A percentile compares a stretch with the other conserved stretches of the same genome.
Evolutionary conservation across 2,888 invertebrate genomes (phyloP).

Genomic region (Suillia variegata): DNA sequence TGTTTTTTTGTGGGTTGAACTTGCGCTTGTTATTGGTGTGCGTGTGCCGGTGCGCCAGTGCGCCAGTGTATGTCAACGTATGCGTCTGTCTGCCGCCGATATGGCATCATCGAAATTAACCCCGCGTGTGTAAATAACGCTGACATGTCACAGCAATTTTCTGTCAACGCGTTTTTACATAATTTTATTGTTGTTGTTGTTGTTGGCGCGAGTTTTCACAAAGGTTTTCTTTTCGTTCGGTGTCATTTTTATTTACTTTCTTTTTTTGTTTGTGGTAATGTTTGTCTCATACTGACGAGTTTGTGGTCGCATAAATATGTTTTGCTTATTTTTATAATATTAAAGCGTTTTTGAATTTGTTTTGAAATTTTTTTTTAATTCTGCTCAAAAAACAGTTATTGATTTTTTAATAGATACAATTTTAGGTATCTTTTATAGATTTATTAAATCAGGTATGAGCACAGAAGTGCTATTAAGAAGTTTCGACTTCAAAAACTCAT

Average conservation of each 20-base stretch:
- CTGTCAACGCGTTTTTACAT: constrained; percentile 17
- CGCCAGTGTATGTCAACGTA: background rate
- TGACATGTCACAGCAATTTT: constrained; percentile 23
- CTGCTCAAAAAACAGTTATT: too few relatives aligned
- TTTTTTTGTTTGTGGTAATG: background rate
- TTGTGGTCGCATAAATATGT: background rate
- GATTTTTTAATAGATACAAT: too few relatives aligned
- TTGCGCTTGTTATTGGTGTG: background rate
- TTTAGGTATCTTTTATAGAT: too few relatives aligned
- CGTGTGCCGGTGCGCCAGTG: background rate
- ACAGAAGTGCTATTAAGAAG: too few relatives aligned
- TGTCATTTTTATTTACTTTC: too few relatives aligned
- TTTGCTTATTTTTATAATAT: background rate
- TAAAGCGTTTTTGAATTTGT: background rate
- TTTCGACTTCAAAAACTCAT: too few relatives aligned
- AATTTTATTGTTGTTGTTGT: too few relatives aligned
- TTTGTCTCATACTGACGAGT: too few relatives aligned
- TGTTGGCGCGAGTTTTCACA: too few relatives aligned
- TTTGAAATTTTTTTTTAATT: too few relatives aligned
- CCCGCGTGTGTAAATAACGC: constrained; percentile 20
- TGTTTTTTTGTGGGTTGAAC: background rate
- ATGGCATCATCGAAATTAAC: constrained; percentile 22
- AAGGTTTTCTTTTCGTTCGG: background rate
- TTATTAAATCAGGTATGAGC: too few relatives aligned
- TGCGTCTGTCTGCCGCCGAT: constrained; percentile 4